Conservation (phyloP, 2,888 invertebrate genomes). For the Drosophila pegasa region DNA sequence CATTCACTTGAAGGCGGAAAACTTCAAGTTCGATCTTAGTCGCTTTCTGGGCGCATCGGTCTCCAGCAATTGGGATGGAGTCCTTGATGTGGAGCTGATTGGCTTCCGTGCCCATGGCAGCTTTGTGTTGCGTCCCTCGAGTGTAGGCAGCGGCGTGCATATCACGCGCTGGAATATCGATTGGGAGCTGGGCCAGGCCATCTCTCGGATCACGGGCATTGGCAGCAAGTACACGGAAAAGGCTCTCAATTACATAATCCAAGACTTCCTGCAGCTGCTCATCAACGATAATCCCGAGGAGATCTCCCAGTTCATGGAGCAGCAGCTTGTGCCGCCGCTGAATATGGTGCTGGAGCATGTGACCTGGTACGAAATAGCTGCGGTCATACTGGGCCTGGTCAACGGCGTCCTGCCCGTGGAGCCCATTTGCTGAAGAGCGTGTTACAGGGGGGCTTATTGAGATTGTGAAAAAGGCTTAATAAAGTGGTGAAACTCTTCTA, state of each 20-base stretch:
- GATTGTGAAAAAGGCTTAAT: background rate
- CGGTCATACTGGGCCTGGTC: constrained; percentile 67
- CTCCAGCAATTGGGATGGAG: constrained; percentile 67
- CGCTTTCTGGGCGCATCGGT: constrained; percentile 47
- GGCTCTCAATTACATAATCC: constrained; percentile 67
- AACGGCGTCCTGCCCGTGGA: constrained; percentile 67
- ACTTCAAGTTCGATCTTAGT: constrained; percentile 69
- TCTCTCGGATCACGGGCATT: constrained; percentile 71
- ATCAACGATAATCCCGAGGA: constrained; percentile 71
- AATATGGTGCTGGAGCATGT: constrained; percentile 61
- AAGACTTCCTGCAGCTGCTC: constrained; percentile 67
- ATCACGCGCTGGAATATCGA: constrained; percentile 67
- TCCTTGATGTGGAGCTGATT: constrained; percentile 58
- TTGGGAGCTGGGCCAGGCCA: constrained; percentile 61
- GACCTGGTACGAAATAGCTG: constrained; percentile 67
- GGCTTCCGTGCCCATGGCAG: constrained; percentile 73
- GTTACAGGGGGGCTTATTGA: too few relatives aligned
- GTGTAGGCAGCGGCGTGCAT: constrained; percentile 48
- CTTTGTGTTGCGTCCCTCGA: constrained; percentile 69
- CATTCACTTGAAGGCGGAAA: constrained; percentile 55
- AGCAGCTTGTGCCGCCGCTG: constrained; percentile 59
- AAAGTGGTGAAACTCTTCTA: background rate
- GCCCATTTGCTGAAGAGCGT: constrained; percentile 56
- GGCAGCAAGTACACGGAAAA: constrained; percentile 56
- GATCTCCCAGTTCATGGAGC: constrained; percentile 63